These are phyloP conservation scores for Hyles lineata DNA, from an alignment of 2,888 invertebrate genomes.

Conservation along the genomic window DNA sequence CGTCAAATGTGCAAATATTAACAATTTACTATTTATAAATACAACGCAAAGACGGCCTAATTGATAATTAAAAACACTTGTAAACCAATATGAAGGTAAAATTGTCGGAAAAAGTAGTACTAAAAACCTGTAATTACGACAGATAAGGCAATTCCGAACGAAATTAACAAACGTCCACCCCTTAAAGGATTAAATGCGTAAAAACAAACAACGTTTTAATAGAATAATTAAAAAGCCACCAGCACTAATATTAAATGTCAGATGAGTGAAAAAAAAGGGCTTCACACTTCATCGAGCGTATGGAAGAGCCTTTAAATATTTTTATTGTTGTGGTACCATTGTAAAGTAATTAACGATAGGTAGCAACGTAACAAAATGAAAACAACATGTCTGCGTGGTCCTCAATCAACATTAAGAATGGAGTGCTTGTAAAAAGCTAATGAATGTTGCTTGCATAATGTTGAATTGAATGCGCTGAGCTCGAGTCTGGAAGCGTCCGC, in stretches of 20 bases:
- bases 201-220: constrained; percentile 8
- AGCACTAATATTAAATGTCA: constrained; percentile 22
- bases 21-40: not conserved
- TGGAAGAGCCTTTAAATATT: constrained; percentile 32
- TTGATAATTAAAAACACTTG: constrained; percentile 8
- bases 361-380: constrained; percentile 29
- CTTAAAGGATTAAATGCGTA: constrained; percentile 1
- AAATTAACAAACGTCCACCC: constrained; percentile 17
- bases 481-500: constrained; percentile 43
- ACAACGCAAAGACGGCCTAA: not conserved
- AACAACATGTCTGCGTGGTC: constrained; percentile 42
- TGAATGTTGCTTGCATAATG: constrained; percentile 54
- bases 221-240: constrained; percentile 19
- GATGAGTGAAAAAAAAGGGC: constrained; percentile 14
- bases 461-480: constrained; percentile 50
- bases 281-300: constrained; percentile 38
- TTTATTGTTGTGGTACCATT: constrained; percentile 34
- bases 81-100: constrained; percentile 3
- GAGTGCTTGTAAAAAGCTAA: constrained; percentile 52
- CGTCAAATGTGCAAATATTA: not conserved
- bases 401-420: constrained; percentile 44
- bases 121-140: constrained; percentile 16
- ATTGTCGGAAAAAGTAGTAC: constrained; percentile 3
- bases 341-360: constrained; percentile 41
- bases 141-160: constrained; percentile 10